Conservation (phyloP, 2,888 invertebrate genomes). For the Hyposoter didymator region DNA sequence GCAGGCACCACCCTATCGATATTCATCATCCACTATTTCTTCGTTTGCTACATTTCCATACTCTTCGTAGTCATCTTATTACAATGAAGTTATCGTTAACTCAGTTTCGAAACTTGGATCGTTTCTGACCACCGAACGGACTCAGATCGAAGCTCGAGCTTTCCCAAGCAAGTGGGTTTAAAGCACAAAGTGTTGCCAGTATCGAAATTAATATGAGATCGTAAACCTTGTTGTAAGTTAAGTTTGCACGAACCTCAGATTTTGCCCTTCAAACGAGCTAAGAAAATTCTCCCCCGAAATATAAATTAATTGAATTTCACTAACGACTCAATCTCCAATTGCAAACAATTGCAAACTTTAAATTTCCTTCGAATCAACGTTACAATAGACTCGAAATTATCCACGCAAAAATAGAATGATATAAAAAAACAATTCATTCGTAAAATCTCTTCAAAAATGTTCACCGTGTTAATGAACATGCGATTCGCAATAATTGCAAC, state of each 20-base stretch:
- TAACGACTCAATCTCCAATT: no score
- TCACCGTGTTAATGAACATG: background rate
- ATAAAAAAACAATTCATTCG: background rate
- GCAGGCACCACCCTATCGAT: background rate
- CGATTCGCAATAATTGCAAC: slow-evolving; percentile 1
- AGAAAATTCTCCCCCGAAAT: background rate
- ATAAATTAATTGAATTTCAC: no score
- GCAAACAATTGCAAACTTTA: no score
- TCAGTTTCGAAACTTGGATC: slow-evolving; percentile 76
- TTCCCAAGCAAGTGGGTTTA: slow-evolving; percentile 28
- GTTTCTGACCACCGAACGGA: slow-evolving; percentile 47
- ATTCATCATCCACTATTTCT: slow-evolving; percentile 50
- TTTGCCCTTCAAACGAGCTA: background rate
- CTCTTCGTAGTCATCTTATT: slow-evolving; percentile 78
- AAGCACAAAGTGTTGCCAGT: slow-evolving; percentile 44
- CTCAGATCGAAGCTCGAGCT: slow-evolving; percentile 32
- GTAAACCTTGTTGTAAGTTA: slow-evolving; percentile 6
- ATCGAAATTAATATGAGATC: slow-evolving; percentile 33
- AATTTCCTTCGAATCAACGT: background rate
- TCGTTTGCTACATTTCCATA: slow-evolving; percentile 68
- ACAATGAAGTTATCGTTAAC: slow-evolving; percentile 81
- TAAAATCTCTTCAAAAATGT: background rate
- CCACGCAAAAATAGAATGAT: background rate
- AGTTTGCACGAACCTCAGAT: background rate
- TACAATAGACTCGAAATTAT: background rate